Conservation (phyloP, 2,888 invertebrate genomes). For the Dicyrtoma fusca region DNA sequence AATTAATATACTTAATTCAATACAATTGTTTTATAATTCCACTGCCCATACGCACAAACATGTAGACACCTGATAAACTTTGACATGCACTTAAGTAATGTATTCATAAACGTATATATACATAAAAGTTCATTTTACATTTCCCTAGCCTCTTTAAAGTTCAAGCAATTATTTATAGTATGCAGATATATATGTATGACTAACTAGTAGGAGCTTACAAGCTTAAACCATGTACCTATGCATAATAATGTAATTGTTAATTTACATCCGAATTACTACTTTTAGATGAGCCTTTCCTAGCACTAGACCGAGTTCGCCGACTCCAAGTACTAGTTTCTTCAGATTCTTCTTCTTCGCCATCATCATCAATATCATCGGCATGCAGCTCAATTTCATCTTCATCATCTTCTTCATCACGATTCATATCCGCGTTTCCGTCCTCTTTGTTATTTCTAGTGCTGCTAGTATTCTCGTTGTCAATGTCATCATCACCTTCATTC, state of each 20-base stretch:
- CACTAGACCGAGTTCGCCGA: slow-evolving; percentile 20
- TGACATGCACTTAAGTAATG: no score
- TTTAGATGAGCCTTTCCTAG: slow-evolving; percentile 8
- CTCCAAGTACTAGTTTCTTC: slow-evolving; percentile 16
- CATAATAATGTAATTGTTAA: not conserved
- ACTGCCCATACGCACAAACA: no score
- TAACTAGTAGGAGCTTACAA: no score
- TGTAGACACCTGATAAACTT: no score
- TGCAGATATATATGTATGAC: no score
- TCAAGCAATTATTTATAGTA: no score
- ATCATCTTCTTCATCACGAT: slow-evolving; percentile 50
- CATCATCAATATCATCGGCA: slow-evolving; percentile 51
- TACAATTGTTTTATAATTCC: no score
- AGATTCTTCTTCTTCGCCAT: slow-evolving; percentile 33
- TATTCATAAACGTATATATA: no score
- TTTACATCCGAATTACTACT: slow-evolving; percentile 15
- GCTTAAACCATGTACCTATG: not conserved
- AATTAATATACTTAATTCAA: no score
- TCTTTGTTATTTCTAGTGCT: slow-evolving; percentile 21
- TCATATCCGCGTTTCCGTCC: not conserved
- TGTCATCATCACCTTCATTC: slow-evolving; percentile 12
- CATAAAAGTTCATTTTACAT: no score
- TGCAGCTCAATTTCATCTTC: slow-evolving; percentile 57
- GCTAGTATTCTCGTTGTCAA: not conserved
- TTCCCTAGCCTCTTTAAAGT: no score